Evolutionary conservation across 2,113 vertebrate genomes (phyloP).

Genomic region (Toxotes chatareus): DNA sequence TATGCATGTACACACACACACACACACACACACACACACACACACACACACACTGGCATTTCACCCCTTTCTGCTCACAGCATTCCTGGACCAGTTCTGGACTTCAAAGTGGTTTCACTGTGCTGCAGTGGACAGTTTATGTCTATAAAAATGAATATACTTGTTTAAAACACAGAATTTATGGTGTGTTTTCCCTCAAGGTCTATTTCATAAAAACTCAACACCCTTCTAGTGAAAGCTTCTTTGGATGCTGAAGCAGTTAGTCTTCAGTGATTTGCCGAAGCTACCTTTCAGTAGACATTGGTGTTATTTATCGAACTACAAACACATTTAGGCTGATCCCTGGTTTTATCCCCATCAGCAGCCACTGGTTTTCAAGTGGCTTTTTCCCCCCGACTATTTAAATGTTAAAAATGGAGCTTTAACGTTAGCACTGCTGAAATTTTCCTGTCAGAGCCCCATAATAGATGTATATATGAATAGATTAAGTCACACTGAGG

Average conservation of each 20-base stretch:
- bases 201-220: neutral
- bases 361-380: neutral
- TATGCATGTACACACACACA: neutral
- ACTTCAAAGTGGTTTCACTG: too few relatives aligned
- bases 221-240: neutral
- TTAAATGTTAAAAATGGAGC: conserved; percentile 12
- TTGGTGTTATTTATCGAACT: neutral
- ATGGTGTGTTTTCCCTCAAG: neutral
- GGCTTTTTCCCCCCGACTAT: neutral
- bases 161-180: neutral
- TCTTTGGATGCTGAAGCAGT: neutral
- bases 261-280: neutral
- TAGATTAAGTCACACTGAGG: conserved; percentile 35
- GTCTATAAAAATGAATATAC: neutral
- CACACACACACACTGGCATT: conserved; percentile 8
- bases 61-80: conserved; percentile 3
- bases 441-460: conserved; percentile 25
- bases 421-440: conserved; percentile 32
- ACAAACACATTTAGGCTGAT: neutral
- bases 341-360: neutral
- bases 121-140: conserved; percentile 2
- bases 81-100: conserved; percentile 17
- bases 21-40: conserved; percentile 1
- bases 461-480: conserved; percentile 25
- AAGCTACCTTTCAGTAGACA: neutral